Percentiles rank a stretch among this genome's conserved stretches.
Evolutionary conservation across 2,888 invertebrate species (phyloP).

Genomic region (Microplitis manilae): DNA sequence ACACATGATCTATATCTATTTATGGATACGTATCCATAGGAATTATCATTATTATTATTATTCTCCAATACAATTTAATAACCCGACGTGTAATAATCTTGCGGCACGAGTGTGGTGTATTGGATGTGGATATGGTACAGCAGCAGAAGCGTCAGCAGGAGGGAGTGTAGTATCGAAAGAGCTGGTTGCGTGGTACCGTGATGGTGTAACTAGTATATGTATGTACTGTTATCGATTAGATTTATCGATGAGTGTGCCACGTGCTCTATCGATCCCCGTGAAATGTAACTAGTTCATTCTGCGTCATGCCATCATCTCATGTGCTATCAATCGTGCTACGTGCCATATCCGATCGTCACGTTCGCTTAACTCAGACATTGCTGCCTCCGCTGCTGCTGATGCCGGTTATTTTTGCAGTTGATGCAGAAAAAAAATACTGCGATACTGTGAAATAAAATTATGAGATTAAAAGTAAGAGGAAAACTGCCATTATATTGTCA

Average conservation of each 20-base stretch:
- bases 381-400: neutral
- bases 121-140: neutral
- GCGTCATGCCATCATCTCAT: conserved; percentile 23
- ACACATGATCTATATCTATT: too few relatives aligned
- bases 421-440: neutral
- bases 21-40: too few relatives aligned
- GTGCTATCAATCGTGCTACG: conserved; percentile 23
- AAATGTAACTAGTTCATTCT: conserved; percentile 17
- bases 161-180: neutral
- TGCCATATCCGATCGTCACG: conserved; percentile 34
- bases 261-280: conserved; percentile 36
- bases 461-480: too few relatives aligned
- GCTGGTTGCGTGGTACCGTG: neutral
- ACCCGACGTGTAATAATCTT: neutral
- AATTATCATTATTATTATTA: neutral
- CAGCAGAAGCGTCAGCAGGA: neutral
- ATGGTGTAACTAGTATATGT: conserved; percentile 1
- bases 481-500: too few relatives aligned
- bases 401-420: conserved; percentile 7
- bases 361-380: conserved; percentile 5
- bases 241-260: conserved; percentile 18
- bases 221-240: conserved; percentile 22
- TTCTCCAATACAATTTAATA: neutral
- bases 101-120: neutral
- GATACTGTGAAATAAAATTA: neutral